Conservation (phyloP, 2,797 vertebrate genomes). For the Phylloscopus collybita region DNA sequence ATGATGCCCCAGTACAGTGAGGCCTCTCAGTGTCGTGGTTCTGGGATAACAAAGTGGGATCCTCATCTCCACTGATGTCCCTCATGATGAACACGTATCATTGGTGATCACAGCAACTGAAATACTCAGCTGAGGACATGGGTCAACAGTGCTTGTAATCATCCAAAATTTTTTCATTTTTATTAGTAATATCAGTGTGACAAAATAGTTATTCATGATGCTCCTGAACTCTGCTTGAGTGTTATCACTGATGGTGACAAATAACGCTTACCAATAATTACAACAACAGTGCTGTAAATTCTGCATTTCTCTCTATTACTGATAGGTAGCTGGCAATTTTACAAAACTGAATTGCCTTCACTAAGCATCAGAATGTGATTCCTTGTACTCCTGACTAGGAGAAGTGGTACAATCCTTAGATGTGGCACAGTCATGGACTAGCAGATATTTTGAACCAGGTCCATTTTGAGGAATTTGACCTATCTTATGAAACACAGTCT, state of each 20-base stretch:
- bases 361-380: background rate
- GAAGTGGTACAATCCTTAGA: background rate
- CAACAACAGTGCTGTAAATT: background rate
- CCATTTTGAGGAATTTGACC: conserved; percentile 26
- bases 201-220: background rate
- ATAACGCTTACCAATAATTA: background rate
- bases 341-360: background rate
- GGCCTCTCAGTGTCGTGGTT: background rate
- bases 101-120: background rate
- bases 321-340: background rate
- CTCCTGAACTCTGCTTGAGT: background rate
- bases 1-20: background rate
- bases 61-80: background rate
- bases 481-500: background rate
- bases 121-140: background rate
- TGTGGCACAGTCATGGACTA: background rate
- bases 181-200: background rate
- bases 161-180: background rate
- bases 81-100: background rate
- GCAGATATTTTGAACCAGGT: conserved; percentile 14
- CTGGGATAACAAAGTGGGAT: background rate
- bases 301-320: background rate
- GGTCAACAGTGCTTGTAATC: background rate
- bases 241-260: background rate
- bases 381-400: background rate